Evolutionary conservation across 2,797 vertebrate genomes (phyloP).

Genomic region (Bothrops alternatus): DNA sequence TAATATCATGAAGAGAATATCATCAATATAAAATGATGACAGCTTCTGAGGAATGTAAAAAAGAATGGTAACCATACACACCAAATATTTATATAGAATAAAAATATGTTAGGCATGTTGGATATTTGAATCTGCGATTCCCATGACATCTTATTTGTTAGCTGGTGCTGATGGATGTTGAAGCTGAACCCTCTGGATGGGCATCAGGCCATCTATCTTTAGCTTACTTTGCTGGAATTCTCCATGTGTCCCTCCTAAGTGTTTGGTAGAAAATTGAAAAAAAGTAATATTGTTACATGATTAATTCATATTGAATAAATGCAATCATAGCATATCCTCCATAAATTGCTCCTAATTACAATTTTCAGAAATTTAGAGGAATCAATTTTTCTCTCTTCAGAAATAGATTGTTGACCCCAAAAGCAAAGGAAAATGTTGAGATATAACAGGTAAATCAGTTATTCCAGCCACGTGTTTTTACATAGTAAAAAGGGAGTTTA

Average conservation of each 20-base stretch:
- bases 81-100: not conserved
- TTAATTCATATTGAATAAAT: not conserved
- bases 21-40: not conserved
- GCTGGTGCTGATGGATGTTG: not conserved
- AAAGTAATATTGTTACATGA: not conserved
- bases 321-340: not conserved
- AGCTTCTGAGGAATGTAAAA: not conserved
- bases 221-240: not conserved
- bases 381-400: not conserved
- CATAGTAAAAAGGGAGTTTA: not conserved
- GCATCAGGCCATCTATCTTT: not conserved
- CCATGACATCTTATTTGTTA: not conserved
- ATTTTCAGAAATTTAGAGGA: not conserved
- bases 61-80: not conserved
- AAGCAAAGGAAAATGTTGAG: not conserved
- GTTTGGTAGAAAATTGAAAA: not conserved
- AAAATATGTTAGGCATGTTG: not conserved
- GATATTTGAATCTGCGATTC: not conserved
- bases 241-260: not conserved
- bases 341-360: not conserved
- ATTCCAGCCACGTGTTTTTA: not conserved
- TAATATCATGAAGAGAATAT: not conserved
- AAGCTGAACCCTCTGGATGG: not conserved
- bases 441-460: not conserved
- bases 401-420: not conserved